Evolutionary conservation across 1,140 invertebrate species (phyloP).

Genomic region (Neodiprion virginianus): DNA sequence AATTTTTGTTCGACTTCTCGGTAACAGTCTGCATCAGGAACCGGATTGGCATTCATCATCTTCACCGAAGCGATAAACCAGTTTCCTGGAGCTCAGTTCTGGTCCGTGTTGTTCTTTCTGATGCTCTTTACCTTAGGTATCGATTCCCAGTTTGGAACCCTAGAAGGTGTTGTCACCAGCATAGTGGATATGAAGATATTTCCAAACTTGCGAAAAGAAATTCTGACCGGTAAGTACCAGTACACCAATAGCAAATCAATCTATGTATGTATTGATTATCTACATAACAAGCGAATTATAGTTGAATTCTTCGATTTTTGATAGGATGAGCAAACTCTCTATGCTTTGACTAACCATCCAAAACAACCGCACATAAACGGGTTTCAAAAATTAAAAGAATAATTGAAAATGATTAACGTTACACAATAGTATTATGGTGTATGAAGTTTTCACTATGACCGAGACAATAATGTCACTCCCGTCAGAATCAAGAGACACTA

Average conservation of each 20-base stretch:
- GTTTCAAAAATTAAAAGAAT: too few species aligned
- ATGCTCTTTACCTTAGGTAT: slow-evolving; percentile 96
- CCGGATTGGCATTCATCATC: slow-evolving; percentile 93
- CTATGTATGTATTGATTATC: not conserved
- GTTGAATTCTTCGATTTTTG: too few species aligned
- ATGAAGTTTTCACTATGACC: too few species aligned
- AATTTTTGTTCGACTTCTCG: not conserved
- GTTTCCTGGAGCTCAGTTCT: slow-evolving; percentile 92
- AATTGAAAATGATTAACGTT: too few species aligned
- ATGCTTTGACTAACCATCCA: too few species aligned
- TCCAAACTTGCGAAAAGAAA: slow-evolving; percentile 90
- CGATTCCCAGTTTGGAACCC: slow-evolving; percentile 93
- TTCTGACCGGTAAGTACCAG: slow-evolving; percentile 75
- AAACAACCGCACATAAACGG: too few species aligned
- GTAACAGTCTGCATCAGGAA: slow-evolving; percentile 88
- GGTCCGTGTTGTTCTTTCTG: slow-evolving; percentile 93
- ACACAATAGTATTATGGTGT: too few species aligned
- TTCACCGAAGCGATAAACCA: slow-evolving; percentile 97
- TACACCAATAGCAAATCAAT: not conserved
- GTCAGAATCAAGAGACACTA: too few species aligned
- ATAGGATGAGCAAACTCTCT: too few species aligned
- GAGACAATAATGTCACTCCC: too few species aligned
- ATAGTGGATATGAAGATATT: slow-evolving; percentile 95
- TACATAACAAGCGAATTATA: too few species aligned
- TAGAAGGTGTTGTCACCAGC: slow-evolving; percentile 95